Evolutionary conservation across 2,888 invertebrate genomes (phyloP).

Genomic region (Oxyteleia sp.): DNA sequence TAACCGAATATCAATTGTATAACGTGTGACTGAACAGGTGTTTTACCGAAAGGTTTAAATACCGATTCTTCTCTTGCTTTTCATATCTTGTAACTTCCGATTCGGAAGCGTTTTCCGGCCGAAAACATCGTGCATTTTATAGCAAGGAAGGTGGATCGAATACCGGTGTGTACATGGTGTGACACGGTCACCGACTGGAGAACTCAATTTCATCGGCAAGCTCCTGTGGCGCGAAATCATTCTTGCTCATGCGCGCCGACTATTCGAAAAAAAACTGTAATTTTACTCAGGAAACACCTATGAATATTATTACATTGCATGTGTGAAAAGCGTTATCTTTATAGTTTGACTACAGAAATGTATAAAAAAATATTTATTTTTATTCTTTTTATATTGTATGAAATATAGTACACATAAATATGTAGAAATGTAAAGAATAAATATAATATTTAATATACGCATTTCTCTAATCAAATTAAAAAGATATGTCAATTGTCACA

Average conservation of each 20-base stretch:
- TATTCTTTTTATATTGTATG: no score
- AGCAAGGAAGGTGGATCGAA: not conserved
- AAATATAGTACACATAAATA: no score
- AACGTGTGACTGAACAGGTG: not conserved
- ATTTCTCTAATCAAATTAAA: no score
- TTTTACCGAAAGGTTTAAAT: conserved; percentile 11
- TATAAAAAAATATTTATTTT: no score
- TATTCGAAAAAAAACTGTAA: not conserved
- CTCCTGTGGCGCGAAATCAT: conserved; percentile 75
- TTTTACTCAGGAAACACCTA: not conserved
- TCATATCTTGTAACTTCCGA: conserved; percentile 20
- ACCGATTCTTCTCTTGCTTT: not conserved
- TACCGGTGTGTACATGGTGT: conserved; percentile 63
- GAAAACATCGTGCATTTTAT: conserved; percentile 41
- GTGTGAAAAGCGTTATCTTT: not conserved
- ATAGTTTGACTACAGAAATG: not conserved
- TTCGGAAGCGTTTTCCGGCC: conserved; percentile 19
- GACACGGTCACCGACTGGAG: conserved; percentile 77
- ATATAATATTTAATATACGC: no score
- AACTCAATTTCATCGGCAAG: conserved; percentile 49
- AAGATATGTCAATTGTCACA: no score
- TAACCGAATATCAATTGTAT: not conserved
- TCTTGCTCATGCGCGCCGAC: conserved; percentile 73
- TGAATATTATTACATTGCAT: not conserved
- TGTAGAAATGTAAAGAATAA: no score